A percentile compares a stretch with the other conserved stretches of the same genome.
These are phyloP conservation scores for Eudasyphora cyanicolor DNA, from an alignment of 2,888 invertebrate genomes.

Conservation along the genomic window DNA sequence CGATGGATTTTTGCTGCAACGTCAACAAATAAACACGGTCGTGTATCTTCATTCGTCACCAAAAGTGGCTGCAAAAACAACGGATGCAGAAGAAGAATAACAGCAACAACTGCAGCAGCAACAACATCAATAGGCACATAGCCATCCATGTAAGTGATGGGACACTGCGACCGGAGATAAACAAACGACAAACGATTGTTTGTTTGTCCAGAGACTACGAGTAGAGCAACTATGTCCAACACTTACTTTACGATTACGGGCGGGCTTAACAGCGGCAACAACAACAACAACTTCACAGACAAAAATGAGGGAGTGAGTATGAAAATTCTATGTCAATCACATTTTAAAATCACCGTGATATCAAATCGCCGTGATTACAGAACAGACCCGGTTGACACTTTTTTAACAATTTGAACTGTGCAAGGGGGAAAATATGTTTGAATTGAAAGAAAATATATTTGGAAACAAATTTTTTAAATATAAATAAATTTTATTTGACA, in stretches of 20 bases:
- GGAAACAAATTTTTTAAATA: too few species aligned
- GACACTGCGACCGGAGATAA: background rate
- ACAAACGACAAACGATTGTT: background rate
- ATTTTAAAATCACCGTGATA: too few species aligned
- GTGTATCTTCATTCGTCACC: conserved; percentile 43
- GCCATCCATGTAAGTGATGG: background rate
- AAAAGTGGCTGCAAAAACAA: conserved; percentile 33
- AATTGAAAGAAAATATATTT: too few species aligned
- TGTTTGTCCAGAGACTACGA: too few species aligned
- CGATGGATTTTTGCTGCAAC: conserved; percentile 20
- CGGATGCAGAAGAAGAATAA: too few species aligned
- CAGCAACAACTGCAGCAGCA: background rate
- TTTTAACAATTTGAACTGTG: background rate
- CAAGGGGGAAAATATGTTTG: too few species aligned
- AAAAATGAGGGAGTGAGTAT: background rate
- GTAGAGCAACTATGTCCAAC: conserved; percentile 5
- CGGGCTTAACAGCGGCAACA: conserved; percentile 21
- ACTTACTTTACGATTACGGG: conserved; percentile 38
- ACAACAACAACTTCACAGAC: background rate
- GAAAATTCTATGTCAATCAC: too few species aligned
- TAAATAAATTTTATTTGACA: background rate
- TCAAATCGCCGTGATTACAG: too few species aligned
- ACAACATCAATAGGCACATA: background rate
- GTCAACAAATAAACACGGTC: conserved; percentile 34
- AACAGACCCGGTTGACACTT: too few species aligned